phyloP scores from a whole-genome alignment of 2,888 invertebrate species.

The Nesidiocoris tenuis region DNA sequence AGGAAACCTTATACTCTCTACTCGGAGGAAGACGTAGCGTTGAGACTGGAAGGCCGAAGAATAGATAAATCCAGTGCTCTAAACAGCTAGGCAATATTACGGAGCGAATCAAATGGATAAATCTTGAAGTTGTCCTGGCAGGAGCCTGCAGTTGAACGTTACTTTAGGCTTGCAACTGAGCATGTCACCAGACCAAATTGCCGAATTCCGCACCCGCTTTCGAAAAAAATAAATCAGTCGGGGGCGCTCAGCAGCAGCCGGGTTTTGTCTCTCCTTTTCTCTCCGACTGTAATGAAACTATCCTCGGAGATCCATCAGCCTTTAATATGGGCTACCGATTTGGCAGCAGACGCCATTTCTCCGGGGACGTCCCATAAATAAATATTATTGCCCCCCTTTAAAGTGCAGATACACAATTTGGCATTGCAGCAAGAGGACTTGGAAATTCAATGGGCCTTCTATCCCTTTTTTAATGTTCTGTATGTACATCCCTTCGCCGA shows the following conservation, averaged over 20 bases:
- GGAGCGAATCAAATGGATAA: constrained; percentile 44
- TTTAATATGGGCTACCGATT: constrained; percentile 40
- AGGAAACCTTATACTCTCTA: not conserved
- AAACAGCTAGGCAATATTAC: constrained; percentile 40
- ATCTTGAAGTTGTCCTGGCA: constrained; percentile 22
- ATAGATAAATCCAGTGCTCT: constrained; percentile 34
- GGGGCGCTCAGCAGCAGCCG: not conserved
- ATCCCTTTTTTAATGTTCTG: constrained; percentile 42
- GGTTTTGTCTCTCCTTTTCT: constrained; percentile 2
- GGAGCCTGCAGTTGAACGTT: constrained; percentile 26
- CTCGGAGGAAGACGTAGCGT: not conserved
- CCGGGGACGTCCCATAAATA: constrained; percentile 36
- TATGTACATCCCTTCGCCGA: constrained; percentile 12
- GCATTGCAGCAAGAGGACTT: constrained; percentile 37
- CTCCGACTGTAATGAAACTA: constrained; percentile 38
- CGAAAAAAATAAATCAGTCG: constrained; percentile 36
- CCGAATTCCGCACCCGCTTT: constrained; percentile 37
- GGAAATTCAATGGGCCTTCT: constrained; percentile 42
- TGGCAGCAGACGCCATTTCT: constrained; percentile 24
- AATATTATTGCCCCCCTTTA: constrained; percentile 45
- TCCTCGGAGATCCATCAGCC: constrained; percentile 42
- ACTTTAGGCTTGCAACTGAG: not conserved
- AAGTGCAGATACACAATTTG: constrained; percentile 45
- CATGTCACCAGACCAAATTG: constrained; percentile 34
- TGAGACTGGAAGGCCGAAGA: not conserved